Base-by-base conservation (phyloP, 2,113 vertebrate species). In the Lophius piscatorius region DNA sequence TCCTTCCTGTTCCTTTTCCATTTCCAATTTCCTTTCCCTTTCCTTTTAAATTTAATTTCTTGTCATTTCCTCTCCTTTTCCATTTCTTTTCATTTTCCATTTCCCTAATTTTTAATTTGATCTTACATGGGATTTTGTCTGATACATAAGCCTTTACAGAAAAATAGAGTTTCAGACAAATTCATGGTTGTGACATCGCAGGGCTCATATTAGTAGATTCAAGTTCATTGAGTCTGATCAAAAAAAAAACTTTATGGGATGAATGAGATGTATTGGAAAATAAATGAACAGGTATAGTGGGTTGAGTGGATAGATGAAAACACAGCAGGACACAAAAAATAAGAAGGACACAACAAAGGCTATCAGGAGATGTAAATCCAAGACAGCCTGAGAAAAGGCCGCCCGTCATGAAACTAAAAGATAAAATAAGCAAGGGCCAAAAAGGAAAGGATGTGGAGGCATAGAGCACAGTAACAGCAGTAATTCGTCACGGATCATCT, bases 401-500 rank as follows among this genome's bases (percentile, higher is more conserved):
- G 33, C 49, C 63, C 28, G 41, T 58, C 6, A 1, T 22, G 31
- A 49, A 18, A 21, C 22, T 23, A 7, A 59, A 61, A 51, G 6
- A 28, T 16, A n/a, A 63, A 18, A 22, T 20, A 22, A 33, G 34
- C 13, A 20, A 63, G n/a, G 14, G 17, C 46, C 33, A 17, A 33
- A 9, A 29, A 45, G 34, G 22, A 45, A 4, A 35, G 22, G 66
- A 17, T 1, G 36, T 67, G 58, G 58, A 59, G 57, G 51, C 0
- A 18, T 33, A 44, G 42, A 3, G 6, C 38, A 23, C 52, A 56
- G 51, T 48, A 65, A 49, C 41, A 57, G 57, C 40, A 14, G 24
- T 67, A 58, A 72, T 78, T 66, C 74, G 65, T 74, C 65, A 40
- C 60, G 54, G 58, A 71, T 70, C 69, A 63, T 58, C 55, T n/a